Base-by-base conservation (phyloP, 2,888 invertebrate species). In the Aricia artaxerxes region DNA sequence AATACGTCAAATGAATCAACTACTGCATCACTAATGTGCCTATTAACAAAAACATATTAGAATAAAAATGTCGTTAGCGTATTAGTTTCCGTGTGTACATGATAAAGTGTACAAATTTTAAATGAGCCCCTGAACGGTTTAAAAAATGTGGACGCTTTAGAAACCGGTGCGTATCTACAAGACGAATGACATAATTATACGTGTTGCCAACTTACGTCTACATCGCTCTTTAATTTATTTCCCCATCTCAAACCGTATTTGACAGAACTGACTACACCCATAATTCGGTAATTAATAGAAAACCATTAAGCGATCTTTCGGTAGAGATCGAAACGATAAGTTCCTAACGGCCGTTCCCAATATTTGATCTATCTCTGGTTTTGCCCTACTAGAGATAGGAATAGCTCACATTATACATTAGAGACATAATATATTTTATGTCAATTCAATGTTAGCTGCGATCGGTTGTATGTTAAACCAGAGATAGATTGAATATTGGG, bases 31-130 rank as follows among this genome's bases (percentile, higher is more conserved):
- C 13, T 69, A 69, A 69, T 69, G 69, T 69, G 69, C 35, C 69
- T 69, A 69, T 69, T 69, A 69, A 38, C 69, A 35, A 38, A 64
- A 69, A 69, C 69, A 35, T 69, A 69, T 69, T 69, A 69, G 69
- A 69, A 69, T 69, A 69, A 69, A 69, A 69, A 69, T 69, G 49
- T 24, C 75, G 49, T 75, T 75, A 49, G 38, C n/a, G 24, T 75
- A 75, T 49, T 75, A 31, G 75, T 44, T 24, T 49, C 24, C 24
- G 75, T 73, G 40, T 73, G 44, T 75, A 75, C 75, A 31, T 75
- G 75, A 75, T 75, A 49, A 31, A 75, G 75, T 49, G 75, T 49
- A 75, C 75, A 75, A 75, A 75, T 75, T 75, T 75, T 49, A 49
- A 75, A 75, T 44, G 73, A 73, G 40, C 13, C 24, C 75, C 75